Conservation (phyloP, 2,888 invertebrate species). For the Aporophyla lueneburgensis region DNA sequence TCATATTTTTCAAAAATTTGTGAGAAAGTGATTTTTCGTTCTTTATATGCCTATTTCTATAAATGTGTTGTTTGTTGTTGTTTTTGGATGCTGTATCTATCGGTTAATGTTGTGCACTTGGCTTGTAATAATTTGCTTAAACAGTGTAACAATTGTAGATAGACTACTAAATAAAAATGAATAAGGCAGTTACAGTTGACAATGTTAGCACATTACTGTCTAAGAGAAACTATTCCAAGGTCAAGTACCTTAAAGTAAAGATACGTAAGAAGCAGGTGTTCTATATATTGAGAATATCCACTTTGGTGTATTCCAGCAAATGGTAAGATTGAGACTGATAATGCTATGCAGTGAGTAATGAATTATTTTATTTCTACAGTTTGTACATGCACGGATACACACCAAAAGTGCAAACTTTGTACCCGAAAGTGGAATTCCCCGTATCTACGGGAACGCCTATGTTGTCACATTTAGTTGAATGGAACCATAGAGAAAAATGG, state of each 20-base stretch:
- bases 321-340: not conserved
- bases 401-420: constrained; percentile 92
- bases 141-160: no score
- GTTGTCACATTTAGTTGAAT: constrained; percentile 87
- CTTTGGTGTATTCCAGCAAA: not conserved
- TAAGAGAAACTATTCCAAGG: not conserved
- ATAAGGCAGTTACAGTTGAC: not conserved
- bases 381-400: constrained; percentile 94
- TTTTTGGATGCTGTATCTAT: no score
- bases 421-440: constrained; percentile 94
- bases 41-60: no score
- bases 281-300: not conserved
- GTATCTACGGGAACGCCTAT: no score
- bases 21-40: no score
- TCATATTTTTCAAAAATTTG: no score
- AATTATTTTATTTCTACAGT: constrained; percentile 78
- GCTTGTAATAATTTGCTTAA: no score
- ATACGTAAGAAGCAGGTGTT: not conserved
- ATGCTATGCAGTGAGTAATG: not conserved
- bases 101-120: no score
- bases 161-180: no score
- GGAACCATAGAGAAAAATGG: constrained; percentile 95
- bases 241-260: not conserved
- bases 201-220: no score
- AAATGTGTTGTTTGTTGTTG: no score